Evolutionary conservation across 2,888 invertebrate species (phyloP).

Genomic region (Exephanes ischioxanthus): DNA sequence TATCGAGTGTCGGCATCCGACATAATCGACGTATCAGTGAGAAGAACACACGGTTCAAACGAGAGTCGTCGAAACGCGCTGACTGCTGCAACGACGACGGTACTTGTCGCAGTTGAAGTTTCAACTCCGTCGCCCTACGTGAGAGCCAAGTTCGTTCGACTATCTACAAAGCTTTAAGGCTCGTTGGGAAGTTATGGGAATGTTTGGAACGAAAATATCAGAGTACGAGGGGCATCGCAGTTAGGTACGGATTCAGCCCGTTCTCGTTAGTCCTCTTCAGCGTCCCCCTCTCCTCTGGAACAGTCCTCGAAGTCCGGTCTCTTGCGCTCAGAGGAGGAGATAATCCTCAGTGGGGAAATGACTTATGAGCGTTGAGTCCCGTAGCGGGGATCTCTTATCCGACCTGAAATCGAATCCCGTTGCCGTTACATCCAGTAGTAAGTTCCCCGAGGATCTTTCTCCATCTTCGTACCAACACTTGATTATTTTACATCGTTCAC

Average conservation of each 20-base stretch:
- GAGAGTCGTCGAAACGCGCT: slow-evolving; percentile 10
- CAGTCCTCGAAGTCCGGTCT: slow-evolving; percentile 58
- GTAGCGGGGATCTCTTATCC: slow-evolving; percentile 65
- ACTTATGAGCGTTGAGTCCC: slow-evolving; percentile 66
- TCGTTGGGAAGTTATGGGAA: slow-evolving; percentile 55
- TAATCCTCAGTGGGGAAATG: slow-evolving; percentile 66
- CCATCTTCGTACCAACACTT: slow-evolving; percentile 6
- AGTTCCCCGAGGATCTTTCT: slow-evolving; percentile 38
- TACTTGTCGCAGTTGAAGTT: not conserved
- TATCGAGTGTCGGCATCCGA: not conserved
- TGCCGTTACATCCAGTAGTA: slow-evolving; percentile 51
- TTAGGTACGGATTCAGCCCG: slow-evolving; percentile 1
- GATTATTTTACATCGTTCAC: slow-evolving; percentile 12
- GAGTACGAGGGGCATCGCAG: slow-evolving; percentile 29
- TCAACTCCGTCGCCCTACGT: not conserved
- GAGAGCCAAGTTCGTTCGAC: slow-evolving; percentile 47
- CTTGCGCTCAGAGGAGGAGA: slow-evolving; percentile 51
- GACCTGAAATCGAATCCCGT: slow-evolving; percentile 66
- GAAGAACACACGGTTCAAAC: slow-evolving; percentile 7
- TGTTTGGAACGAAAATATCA: slow-evolving; percentile 47
- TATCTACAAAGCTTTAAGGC: slow-evolving; percentile 54
- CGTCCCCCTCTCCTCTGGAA: slow-evolving; percentile 37
- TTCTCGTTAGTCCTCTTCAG: slow-evolving; percentile 24
- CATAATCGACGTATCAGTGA: slow-evolving; percentile 32
- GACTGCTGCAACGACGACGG: not conserved